Conservation (phyloP, 2,797 vertebrate species). For the Adelosebastes latens region DNA sequence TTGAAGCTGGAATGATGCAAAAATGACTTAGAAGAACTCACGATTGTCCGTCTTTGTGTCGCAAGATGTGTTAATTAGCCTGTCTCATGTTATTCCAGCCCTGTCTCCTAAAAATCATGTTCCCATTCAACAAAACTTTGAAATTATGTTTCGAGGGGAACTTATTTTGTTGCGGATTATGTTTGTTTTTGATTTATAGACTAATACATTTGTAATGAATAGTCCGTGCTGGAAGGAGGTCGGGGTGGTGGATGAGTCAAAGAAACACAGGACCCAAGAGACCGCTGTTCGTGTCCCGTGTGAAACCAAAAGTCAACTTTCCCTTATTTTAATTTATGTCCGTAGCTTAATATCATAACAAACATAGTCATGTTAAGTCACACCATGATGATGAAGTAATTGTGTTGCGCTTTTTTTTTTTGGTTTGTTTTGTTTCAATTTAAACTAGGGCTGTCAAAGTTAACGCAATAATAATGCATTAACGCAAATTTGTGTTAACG, state of each 20-base stretch:
- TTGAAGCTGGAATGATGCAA: constrained; percentile 2
- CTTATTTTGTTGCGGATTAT: background rate
- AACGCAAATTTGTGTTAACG: too few relatives aligned
- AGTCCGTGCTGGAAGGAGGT: too few relatives aligned
- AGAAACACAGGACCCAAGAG: background rate
- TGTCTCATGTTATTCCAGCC: background rate
- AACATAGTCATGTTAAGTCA: too few relatives aligned
- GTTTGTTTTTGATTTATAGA: background rate
- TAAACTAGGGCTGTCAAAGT: too few relatives aligned
- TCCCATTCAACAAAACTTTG: background rate
- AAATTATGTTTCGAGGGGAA: background rate
- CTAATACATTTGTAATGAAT: background rate
- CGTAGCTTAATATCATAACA: background rate
- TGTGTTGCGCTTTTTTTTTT: too few relatives aligned
- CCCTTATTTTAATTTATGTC: background rate
- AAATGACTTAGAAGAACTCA: background rate
- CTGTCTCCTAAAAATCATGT: background rate
- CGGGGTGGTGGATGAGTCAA: too few relatives aligned
- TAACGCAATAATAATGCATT: too few relatives aligned
- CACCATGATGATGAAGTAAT: too few relatives aligned
- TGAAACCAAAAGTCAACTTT: background rate
- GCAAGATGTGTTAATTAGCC: background rate
- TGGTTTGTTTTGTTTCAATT: too few relatives aligned
- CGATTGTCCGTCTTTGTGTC: background rate
- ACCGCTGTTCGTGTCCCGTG: background rate